Percentiles rank a stretch among this genome's conserved stretches.
Conservation (phyloP, 2,113 vertebrate species). For the Sphaerodactylus townsendi region DNA sequence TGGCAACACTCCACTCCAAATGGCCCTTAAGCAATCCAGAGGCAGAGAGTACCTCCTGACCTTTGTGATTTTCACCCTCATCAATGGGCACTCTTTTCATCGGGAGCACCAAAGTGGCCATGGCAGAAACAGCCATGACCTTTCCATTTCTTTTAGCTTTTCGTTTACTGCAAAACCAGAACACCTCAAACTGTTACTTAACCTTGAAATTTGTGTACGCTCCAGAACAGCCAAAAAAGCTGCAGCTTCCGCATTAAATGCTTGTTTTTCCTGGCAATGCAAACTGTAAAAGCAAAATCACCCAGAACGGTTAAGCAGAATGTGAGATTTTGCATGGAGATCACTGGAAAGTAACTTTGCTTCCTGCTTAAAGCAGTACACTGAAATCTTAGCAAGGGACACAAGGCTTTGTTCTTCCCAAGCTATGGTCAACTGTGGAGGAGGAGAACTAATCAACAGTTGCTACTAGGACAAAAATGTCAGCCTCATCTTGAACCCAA, state of each 20-base stretch:
- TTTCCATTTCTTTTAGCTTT: slow-evolving; percentile 64
- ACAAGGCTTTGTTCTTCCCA: slow-evolving; percentile 71
- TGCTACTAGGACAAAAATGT: slow-evolving; percentile 74
- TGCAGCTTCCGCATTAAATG: not conserved
- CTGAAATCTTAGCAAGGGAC: slow-evolving; percentile 53
- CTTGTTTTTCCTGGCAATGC: not conserved
- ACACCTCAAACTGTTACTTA: slow-evolving; percentile 33
- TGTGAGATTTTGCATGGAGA: too few relatives aligned
- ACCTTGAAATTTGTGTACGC: slow-evolving; percentile 47
- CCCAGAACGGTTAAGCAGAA: not conserved
- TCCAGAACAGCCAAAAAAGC: accelerated
- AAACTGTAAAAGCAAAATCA: not conserved
- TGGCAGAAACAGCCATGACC: slow-evolving; percentile 58
- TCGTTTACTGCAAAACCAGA: slow-evolving; percentile 70
- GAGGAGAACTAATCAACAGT: slow-evolving; percentile 77
- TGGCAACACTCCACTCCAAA: slow-evolving; percentile 33
- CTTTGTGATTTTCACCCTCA: slow-evolving; percentile 60
- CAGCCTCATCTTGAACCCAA: slow-evolving; percentile 88
- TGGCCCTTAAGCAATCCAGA: slow-evolving; percentile 28
- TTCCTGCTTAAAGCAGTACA: not conserved
- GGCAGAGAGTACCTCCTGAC: slow-evolving; percentile 61
- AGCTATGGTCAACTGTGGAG: slow-evolving; percentile 70
- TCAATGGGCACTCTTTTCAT: slow-evolving; percentile 63
- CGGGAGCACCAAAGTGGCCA: slow-evolving; percentile 47
- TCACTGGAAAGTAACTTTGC: too few relatives aligned